phyloP scores from a whole-genome alignment of 2,113 vertebrate genomes.

The Phylloscopus trochilus region DNA sequence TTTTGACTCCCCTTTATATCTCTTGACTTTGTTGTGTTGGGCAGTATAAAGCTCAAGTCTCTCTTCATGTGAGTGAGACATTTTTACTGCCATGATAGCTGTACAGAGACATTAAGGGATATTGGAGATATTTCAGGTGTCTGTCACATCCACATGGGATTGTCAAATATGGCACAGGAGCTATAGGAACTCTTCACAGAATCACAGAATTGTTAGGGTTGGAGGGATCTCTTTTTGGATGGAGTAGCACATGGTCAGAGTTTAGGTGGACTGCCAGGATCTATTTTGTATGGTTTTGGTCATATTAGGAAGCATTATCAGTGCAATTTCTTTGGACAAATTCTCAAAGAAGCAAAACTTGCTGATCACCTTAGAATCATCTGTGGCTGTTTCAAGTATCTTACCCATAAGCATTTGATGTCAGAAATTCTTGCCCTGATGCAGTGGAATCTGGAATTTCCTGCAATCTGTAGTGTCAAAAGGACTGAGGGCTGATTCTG shows the following conservation, averaged over 20 bases:
- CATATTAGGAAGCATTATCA: neutral
- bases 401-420: neutral
- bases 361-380: neutral
- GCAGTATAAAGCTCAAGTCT: neutral
- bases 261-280: neutral
- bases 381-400: neutral
- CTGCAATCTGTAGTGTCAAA: neutral
- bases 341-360: neutral
- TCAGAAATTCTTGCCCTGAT: neutral
- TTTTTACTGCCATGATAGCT: neutral
- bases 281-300: neutral
- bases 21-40: neutral
- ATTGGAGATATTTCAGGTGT: neutral
- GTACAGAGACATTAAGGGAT: neutral
- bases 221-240: neutral
- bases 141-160: neutral
- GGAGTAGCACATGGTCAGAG: neutral
- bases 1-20: neutral
- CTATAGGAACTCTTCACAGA: neutral
- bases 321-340: neutral
- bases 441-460: neutral
- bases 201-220: neutral
- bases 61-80: neutral
- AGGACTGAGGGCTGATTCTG: neutral
- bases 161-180: neutral